Conservation (phyloP, 2,113 vertebrate species). For the Leptobrachium ailaonicum region DNA sequence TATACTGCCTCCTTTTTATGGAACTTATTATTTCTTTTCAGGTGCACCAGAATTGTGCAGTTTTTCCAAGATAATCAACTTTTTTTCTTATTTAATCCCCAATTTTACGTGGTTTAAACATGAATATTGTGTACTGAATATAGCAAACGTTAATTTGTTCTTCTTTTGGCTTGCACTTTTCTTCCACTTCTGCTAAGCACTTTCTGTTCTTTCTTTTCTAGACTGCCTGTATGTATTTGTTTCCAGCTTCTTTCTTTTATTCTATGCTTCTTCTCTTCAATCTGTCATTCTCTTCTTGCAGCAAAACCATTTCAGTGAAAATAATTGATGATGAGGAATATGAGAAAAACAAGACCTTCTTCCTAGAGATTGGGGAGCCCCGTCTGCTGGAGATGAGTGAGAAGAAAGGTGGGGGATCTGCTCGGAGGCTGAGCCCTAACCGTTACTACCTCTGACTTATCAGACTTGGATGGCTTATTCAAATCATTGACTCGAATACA, state of each 20-base stretch:
- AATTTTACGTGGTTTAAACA: no score
- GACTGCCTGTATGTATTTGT: constrained; percentile 49
- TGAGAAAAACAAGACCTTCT: constrained; percentile 99
- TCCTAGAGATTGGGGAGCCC: constrained; percentile 91
- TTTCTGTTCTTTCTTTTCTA: constrained; percentile 9
- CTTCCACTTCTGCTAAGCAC: constrained; percentile 47
- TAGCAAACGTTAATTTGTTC: constrained; percentile 8
- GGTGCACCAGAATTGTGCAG: no score
- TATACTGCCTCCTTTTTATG: no score
- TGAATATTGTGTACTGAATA: not conserved
- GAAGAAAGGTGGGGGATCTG: constrained; percentile 91
- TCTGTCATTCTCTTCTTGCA: constrained; percentile 83
- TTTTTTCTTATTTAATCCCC: no score
- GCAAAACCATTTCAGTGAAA: constrained; percentile 93
- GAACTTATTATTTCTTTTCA: no score
- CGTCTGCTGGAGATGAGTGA: constrained; percentile 96
- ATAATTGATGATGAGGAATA: constrained; percentile 98
- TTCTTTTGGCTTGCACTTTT: constrained; percentile 50
- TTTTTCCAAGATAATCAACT: no score
- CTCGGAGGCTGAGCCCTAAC: constrained; percentile 64
- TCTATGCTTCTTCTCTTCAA: constrained; percentile 60
- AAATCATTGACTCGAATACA: constrained; percentile 56
- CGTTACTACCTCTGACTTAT: constrained; percentile 69
- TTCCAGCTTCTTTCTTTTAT: constrained; percentile 58
- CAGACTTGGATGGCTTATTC: constrained; percentile 68